Evolutionary conservation across 1,140 invertebrate genomes (phyloP), one percentile per base, ranked within the genome.

Genomic region (Bemisia tabaci): DNA sequence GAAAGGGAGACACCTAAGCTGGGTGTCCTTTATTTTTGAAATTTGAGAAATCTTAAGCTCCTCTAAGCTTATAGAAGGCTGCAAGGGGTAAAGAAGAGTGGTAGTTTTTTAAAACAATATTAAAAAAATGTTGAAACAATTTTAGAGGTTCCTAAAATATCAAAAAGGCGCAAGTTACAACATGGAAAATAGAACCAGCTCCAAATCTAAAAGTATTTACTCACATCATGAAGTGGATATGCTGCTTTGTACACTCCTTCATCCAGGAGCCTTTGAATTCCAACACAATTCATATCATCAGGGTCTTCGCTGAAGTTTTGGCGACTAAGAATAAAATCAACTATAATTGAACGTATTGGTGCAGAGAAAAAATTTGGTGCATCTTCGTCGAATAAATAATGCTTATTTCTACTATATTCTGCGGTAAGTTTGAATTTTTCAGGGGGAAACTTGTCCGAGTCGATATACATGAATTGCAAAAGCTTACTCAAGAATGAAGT

Each of bases 221-320:
- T 84, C 76, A 91, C 93, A 82, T 97, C 94, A 74, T 96, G 94
- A 33, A 96, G 77, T 0, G 94, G 92, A 81, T 94, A 96, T 0
- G 90, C 89, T 26, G 92, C 91, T 66, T 82, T 81, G 71, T 95
- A 96, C 9, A 85, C 84, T 58, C 81, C 82, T 70, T 93, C 88
- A 60, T 82, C 79, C 17, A 95, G 82, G 63, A 96, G 82, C 71
- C 91, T 83, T 71, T 91, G 86, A 65, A 96, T 88, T 39, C 93
- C 94, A 77, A 92, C 91, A 68, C 85, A 83, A 80, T 89, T 87
- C 73, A 87, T 83, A 72, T 89, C 84, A 22, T 78, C 74, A 9
- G 74, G 72, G 61, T 83, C 80, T 11, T 84, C 78, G 1, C 84
- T 82, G 76, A 93, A 96, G 71, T 84, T 84, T 76, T 94, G 92